phyloP scores from a whole-genome alignment of 2,888 invertebrate genomes.

The Drosophila neonasuta region DNA sequence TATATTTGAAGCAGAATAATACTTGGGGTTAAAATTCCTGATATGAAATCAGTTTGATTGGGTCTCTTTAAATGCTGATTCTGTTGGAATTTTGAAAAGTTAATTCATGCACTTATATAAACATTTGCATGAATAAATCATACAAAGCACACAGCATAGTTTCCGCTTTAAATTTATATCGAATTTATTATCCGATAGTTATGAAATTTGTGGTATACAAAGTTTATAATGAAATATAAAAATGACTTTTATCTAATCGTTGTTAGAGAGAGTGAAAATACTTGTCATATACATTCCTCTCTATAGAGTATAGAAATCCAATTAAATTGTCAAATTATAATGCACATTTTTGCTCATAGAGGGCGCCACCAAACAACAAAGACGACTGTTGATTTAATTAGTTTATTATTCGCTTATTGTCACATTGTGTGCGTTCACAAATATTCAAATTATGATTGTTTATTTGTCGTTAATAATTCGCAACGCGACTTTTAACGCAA shows the following conservation, averaged over 20 bases:
- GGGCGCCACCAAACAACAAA: slow-evolving; percentile 33
- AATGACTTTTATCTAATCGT: too few relatives aligned
- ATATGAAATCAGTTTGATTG: too few relatives aligned
- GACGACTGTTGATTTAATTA: slow-evolving; percentile 68
- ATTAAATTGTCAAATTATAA: slow-evolving; percentile 55
- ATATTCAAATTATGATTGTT: slow-evolving; percentile 64
- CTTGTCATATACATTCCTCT: slow-evolving; percentile 1
- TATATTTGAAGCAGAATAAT: neutral
- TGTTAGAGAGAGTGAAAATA: neutral
- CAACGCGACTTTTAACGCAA: slow-evolving; percentile 51
- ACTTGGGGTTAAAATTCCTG: neutral
- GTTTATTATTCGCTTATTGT: slow-evolving; percentile 66
- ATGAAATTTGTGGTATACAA: too few relatives aligned
- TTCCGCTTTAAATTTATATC: too few relatives aligned
- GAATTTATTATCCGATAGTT: too few relatives aligned
- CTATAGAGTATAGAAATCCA: slow-evolving; percentile 21
- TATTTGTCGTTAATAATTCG: slow-evolving; percentile 71
- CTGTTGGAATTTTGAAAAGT: neutral
- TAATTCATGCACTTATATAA: neutral
- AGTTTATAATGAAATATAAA: too few relatives aligned
- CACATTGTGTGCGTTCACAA: slow-evolving; percentile 21
- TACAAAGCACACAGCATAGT: neutral
- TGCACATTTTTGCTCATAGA: slow-evolving; percentile 45
- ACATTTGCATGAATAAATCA: slow-evolving; percentile 1
- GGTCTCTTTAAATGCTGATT: neutral